Conservation (phyloP, 1,140 invertebrate genomes). For the Bilobella aurantiaca region DNA sequence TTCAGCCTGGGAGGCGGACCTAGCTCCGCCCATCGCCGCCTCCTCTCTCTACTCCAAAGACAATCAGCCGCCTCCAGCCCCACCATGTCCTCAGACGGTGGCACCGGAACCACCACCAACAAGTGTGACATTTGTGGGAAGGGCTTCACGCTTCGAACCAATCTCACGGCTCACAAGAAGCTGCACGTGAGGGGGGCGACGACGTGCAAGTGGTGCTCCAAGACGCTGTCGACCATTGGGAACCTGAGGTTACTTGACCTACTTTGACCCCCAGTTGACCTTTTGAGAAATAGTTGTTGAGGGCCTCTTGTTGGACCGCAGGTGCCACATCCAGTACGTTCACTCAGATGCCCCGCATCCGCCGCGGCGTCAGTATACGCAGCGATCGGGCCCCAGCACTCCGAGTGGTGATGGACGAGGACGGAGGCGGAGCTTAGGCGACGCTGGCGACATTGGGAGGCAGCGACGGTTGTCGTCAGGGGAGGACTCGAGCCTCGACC, state of each 20-base stretch:
- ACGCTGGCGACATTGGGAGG: too few relatives aligned
- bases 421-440: background rate
- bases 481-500: too few relatives aligned
- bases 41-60: too few relatives aligned
- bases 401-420: background rate
- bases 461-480: background rate
- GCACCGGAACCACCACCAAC: background rate
- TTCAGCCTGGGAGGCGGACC: too few relatives aligned
- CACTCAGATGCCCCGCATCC: conserved; percentile 14
- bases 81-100: too few relatives aligned
- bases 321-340: conserved; percentile 22
- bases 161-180: conserved; percentile 61
- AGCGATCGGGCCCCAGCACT: background rate
- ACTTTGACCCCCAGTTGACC: background rate
- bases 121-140: conserved; percentile 57
- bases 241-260: conserved; percentile 5
- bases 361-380: conserved; percentile 8
- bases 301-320: too few relatives aligned
- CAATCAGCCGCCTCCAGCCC: too few relatives aligned
- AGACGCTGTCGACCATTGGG: conserved; percentile 14
- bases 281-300: too few relatives aligned
- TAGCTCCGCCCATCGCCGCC: too few relatives aligned
- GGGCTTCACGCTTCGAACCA: conserved; percentile 63
- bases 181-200: conserved; percentile 56
- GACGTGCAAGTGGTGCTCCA: conserved; percentile 48